These are phyloP conservation scores for Catostylus mosaicus DNA, from an alignment of 30 jellyfish, hydroid and myxozoan species.

Conservation along the genomic window DNA sequence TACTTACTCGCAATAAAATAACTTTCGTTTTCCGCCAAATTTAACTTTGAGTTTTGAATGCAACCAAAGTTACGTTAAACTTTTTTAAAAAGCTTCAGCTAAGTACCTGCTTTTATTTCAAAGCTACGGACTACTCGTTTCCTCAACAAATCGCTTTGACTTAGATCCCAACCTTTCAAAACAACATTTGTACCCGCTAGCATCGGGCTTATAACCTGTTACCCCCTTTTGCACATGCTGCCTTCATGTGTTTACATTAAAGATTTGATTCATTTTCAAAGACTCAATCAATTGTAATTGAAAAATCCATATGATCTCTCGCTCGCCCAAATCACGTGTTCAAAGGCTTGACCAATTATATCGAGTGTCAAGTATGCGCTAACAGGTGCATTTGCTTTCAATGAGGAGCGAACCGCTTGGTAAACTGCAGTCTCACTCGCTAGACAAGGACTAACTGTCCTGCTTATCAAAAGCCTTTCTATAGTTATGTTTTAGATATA, in stretches of 20 bases:
- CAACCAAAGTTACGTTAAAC: too few relatives aligned
- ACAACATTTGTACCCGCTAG: too few relatives aligned
- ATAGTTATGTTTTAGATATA: too few relatives aligned
- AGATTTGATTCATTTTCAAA: neutral
- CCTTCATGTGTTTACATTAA: slow-evolving; percentile 28
- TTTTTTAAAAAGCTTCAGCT: too few relatives aligned
- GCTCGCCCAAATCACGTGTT: slow-evolving; percentile 37
- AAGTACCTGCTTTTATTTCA: too few relatives aligned
- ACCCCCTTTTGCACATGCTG: slow-evolving; percentile 2
- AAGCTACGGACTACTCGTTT: too few relatives aligned
- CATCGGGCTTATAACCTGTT: neutral
- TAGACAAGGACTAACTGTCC: neutral
- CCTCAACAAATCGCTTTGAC: too few relatives aligned
- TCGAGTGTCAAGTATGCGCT: neutral
- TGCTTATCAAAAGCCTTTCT: too few relatives aligned
- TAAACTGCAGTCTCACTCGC: neutral
- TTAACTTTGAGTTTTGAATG: too few relatives aligned
- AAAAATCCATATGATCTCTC: slow-evolving; percentile 12
- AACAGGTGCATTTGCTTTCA: neutral
- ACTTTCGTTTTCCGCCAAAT: too few relatives aligned
- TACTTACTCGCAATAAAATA: too few relatives aligned
- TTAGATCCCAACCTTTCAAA: too few relatives aligned
- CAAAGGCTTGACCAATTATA: neutral
- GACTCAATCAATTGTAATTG: neutral
- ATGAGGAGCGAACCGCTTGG: neutral